Percentiles rank a stretch among this genome's conserved stretches.
Evolutionary conservation across 2,113 vertebrate genomes (phyloP).

Genomic region (Tylochromis polylepis): DNA sequence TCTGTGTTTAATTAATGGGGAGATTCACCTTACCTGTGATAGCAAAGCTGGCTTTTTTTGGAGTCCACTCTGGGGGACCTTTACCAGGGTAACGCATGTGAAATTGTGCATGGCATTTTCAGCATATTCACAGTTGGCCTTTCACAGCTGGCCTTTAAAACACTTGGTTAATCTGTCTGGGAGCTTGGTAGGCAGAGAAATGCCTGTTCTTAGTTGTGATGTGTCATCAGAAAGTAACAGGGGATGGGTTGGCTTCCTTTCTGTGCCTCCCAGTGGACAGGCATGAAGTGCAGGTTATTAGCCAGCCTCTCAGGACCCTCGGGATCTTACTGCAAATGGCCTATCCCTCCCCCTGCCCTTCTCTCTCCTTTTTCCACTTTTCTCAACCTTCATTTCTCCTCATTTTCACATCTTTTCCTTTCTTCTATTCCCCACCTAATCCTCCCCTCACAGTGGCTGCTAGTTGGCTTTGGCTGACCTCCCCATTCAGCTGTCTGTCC

Average conservation of each 20-base stretch:
- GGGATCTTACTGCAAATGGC: conserved; percentile 32
- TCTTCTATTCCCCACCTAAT: background rate
- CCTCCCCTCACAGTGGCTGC: background rate
- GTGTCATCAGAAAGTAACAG: conserved; percentile 51
- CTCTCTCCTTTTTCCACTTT: background rate
- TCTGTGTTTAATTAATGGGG: background rate
- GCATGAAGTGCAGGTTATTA: conserved; percentile 35
- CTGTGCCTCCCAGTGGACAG: conserved; percentile 30
- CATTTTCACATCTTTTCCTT: background rate
- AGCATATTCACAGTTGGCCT: conserved; percentile 23
- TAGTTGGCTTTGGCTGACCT: conserved; percentile 7
- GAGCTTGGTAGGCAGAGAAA: conserved; percentile 9
- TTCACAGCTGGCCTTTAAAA: conserved; percentile 22
- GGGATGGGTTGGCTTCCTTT: conserved; percentile 21
- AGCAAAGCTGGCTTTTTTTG: background rate
- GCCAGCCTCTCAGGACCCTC: conserved; percentile 14
- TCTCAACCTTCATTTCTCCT: background rate
- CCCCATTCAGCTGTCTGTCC: background rate
- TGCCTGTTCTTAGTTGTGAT: conserved; percentile 42
- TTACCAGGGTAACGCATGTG: background rate
- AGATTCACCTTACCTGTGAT: background rate
- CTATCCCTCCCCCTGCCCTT: background rate
- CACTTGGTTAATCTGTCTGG: conserved; percentile 16
- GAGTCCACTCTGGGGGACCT: background rate
- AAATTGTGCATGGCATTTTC: background rate